Base-by-base conservation (phyloP, 2,113 vertebrate species). In the Phrynosoma platyrhinos region DNA sequence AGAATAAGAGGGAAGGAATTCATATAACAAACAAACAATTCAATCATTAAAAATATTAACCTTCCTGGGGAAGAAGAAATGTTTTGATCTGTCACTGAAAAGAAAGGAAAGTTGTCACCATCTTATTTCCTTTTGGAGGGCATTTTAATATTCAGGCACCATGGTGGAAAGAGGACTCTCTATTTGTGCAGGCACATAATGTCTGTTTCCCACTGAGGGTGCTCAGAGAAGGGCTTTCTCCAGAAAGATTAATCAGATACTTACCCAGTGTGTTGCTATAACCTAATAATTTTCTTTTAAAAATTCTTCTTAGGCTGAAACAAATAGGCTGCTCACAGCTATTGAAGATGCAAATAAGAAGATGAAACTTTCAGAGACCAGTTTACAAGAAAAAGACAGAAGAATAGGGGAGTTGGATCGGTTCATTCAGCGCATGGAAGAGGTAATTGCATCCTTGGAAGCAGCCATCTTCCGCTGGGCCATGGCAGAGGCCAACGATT, bases 291-390 rank as follows among this genome's bases (percentile, higher is more conserved):
- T 20, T 66, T 20, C 12, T 78, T 66, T 75, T 14, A 58, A 58
- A 13, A 13, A 16, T 58, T 90, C 92, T n/a, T 89, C 90, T 92
- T 53, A 99, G 99, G 97, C 97, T 36, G 98, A 98, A 94, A 97
- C 99, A 0, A 98, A 98, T 66, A 96, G 97, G 79, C 98, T 99
- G 83, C 95, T 99, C 91, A 97, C 96, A 78, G 97, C 98, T 0
- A 97, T 99, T 72, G 98, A 99, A 91, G 98, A 99, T 84, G 98
- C 98, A 62, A 98, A 98, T 93, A 97, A 92, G 85, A 99, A 97
- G 90, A 96, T 98, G 91, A 95, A 93, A 36, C 87, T 91, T 0
- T 98, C 98, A 77, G 98, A 99, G 94, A 96, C 95, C 64, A 98
- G 97, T 95, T 98, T 99, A 0, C 96, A 97, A 66, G 98, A 99